Base-by-base conservation (phyloP, 2,888 invertebrate genomes). In the Drosophila siamana region DNA sequence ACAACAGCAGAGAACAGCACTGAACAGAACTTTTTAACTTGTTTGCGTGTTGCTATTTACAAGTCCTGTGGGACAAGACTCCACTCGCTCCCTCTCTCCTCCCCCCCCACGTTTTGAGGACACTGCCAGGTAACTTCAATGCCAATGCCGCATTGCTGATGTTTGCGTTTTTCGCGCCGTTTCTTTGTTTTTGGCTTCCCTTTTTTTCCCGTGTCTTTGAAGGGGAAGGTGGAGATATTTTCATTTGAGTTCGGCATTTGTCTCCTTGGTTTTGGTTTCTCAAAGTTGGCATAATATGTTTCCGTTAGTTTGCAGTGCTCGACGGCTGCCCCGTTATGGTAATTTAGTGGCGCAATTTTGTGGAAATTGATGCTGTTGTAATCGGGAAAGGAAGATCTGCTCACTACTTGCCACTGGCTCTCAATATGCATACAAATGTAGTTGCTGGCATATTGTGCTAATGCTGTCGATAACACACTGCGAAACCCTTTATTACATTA, bases 11-110 rank as follows among this genome's bases (percentile, higher is more conserved):
- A 6, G 48, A 86, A 8, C n/a, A 40, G 38, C 7, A 40, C 4
- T 11, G 26, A 15, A 44, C 22, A 72, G 43, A 90, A 89, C 81
- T 89, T 90, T 90, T 89, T 88, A 90, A 90, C 89, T 90, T 90
- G 89, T 90, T 90, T 90, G 86, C 84, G 77, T 87, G 83, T 88
- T 88, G 86, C 88, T 90, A 90, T 90, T 90, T 90, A 90, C 89
- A 89, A 90, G 90, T 89, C 90, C 89, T 89, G 78, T 80, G 90
- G 90, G 90, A 90, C 89, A 77, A 47, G 52, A 15, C 33, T 15
- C 19, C 44, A 9, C 24, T 19, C 11, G 44, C 50, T 9, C 6
- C 54, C 38, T 33, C 51, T 43, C 41, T 13, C 7, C 16, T 15
- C 26, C 5, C 8, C 51, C 19, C 3, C n/a, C n/a, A n/a, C n/a